Conservation (phyloP, 2,113 vertebrate species). For the Danionella cerebrum region DNA sequence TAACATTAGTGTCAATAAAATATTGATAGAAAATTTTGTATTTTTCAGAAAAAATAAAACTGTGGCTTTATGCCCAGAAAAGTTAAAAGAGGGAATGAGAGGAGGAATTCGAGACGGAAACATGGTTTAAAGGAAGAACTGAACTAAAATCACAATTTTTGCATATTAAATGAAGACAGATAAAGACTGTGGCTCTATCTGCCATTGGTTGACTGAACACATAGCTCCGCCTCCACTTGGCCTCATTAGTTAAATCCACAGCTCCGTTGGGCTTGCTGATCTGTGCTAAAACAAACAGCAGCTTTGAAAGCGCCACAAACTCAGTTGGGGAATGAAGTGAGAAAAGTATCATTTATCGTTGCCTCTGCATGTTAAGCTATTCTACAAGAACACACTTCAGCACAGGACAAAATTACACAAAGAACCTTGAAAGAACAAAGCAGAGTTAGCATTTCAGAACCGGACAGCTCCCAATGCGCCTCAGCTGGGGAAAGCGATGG, state of each 20-base stretch:
- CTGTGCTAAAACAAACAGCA: not conserved
- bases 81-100: too few species aligned
- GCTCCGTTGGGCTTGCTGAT: not conserved
- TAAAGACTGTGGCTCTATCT: too few species aligned
- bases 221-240: not conserved
- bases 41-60: too few species aligned
- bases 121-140: too few species aligned
- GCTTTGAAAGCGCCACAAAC: not conserved
- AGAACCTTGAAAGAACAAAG: too few species aligned
- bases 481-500: slow-evolving; percentile 45
- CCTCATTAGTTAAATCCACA: not conserved
- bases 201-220: not conserved
- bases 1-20: too few species aligned
- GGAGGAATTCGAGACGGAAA: too few species aligned
- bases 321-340: not conserved
- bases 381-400: not conserved
- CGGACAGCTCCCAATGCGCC: slow-evolving; percentile 36
- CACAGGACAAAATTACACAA: too few species aligned
- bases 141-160: too few species aligned
- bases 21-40: too few species aligned
- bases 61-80: too few species aligned
- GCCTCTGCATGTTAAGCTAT: not conserved
- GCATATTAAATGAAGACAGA: too few species aligned
- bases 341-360: not conserved
- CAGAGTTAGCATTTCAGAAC: not conserved